phyloP scores from a whole-genome alignment of 2,888 invertebrate genomes.

The Amphipyra berbera region DNA sequence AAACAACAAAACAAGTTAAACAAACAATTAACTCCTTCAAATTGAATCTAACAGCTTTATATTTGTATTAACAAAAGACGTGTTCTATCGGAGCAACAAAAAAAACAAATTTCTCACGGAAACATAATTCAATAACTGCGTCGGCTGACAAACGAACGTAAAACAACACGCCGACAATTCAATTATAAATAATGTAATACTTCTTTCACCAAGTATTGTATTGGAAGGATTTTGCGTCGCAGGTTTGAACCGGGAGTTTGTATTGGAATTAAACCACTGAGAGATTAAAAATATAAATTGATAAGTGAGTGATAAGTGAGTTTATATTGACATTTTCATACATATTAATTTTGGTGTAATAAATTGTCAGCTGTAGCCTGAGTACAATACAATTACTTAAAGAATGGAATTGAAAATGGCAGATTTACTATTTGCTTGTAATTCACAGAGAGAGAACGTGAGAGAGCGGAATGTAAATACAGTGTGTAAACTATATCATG shows the following conservation, averaged over 20 bases:
- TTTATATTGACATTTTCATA: slow-evolving; percentile 10
- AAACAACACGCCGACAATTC: slow-evolving; percentile 56
- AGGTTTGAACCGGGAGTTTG: slow-evolving; percentile 3
- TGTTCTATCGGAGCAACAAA: slow-evolving; percentile 28
- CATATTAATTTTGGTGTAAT: no score
- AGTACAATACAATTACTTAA: no score
- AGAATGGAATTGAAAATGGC: no score
- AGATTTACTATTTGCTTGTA: no score
- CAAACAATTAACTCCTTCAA: slow-evolving; percentile 14
- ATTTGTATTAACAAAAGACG: slow-evolving; percentile 30
- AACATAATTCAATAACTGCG: slow-evolving; percentile 56
- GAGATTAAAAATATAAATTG: slow-evolving; percentile 11
- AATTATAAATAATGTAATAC: slow-evolving; percentile 66
- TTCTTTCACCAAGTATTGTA: slow-evolving; percentile 48
- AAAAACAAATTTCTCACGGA: slow-evolving; percentile 48
- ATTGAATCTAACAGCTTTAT: slow-evolving; percentile 35
- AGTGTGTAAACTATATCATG: no score
- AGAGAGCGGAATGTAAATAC: no score
- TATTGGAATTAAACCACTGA: slow-evolving; percentile 3
- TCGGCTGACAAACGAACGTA: slow-evolving; percentile 55
- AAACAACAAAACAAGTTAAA: slow-evolving; percentile 9
- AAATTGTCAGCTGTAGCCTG: no score
- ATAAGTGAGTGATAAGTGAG: slow-evolving; percentile 1
- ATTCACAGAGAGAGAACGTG: no score
- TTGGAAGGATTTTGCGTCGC: slow-evolving; percentile 19